A percentile compares a stretch with the other conserved stretches of the same genome.
phyloP scores from a whole-genome alignment of 2,888 invertebrate genomes.

The Drosophila atripex region DNA sequence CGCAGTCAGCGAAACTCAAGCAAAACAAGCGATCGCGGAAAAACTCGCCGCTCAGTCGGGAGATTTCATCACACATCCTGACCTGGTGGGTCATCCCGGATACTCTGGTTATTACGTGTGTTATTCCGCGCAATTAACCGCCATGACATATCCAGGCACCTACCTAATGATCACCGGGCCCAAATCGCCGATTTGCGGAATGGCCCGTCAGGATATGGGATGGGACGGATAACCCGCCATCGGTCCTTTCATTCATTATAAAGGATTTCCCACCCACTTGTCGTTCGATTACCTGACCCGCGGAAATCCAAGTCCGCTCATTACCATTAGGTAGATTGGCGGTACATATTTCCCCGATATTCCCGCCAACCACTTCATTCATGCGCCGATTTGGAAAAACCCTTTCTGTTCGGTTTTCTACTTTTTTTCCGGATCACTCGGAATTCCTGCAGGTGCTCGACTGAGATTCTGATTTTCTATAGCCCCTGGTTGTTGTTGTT shows the following conservation, averaged over 20 bases:
- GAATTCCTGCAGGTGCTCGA: constrained; percentile 70
- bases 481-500: constrained; percentile 24
- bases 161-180: constrained; percentile 60
- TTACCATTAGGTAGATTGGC: constrained; percentile 63
- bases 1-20: constrained; percentile 77
- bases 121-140: constrained; percentile 72
- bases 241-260: constrained; percentile 64
- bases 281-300: constrained; percentile 57
- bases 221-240: constrained; percentile 56
- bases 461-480: constrained; percentile 22
- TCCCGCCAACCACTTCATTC: constrained; percentile 47
- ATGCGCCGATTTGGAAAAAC: constrained; percentile 47
- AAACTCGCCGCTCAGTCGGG: constrained; percentile 23
- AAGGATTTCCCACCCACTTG: constrained; percentile 70
- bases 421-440: constrained; percentile 41
- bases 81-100: constrained; percentile 64
- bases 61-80: constrained; percentile 27
- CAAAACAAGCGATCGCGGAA: constrained; percentile 57
- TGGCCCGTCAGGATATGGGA: constrained; percentile 53
- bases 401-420: constrained; percentile 32
- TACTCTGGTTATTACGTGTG: constrained; percentile 73
- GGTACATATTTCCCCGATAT: constrained; percentile 42
- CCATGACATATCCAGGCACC: constrained; percentile 43
- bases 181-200: constrained; percentile 53
- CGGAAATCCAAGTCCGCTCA: constrained; percentile 57